Base-by-base conservation (phyloP, 1,140 invertebrate genomes). In the Lucilia sericata region DNA sequence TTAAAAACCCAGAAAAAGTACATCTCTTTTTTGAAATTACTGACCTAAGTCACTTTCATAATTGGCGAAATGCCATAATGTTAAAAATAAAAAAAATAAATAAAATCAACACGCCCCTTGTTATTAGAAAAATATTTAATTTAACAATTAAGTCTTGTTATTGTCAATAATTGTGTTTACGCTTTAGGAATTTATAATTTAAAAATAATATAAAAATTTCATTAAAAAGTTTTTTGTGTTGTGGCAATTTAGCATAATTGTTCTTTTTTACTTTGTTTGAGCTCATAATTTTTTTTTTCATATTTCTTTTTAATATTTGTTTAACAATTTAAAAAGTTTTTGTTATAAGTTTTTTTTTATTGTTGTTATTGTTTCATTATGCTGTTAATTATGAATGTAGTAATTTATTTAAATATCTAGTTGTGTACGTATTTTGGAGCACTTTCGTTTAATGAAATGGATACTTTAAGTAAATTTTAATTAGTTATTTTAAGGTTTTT, bases 91-190 rank as follows among this genome's bases (percentile, higher is more conserved):
- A n/a, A n/a, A n/a, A n/a, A n/a, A n/a, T n/a, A n/a, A n/a, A n/a
- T n/a, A n/a, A n/a, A n/a, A 8, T 42, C 5, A 42, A 42, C 42
- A 42, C 42, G 5, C 42, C 42, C 42, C 42, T 42, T 42, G 10
- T 70, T 70, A 70, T 70, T 70, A 70, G 5, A 70, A 30, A 70
- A 70, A 70, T 70, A 70, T 70, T 70, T 70, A 25, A 21, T 70
- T 21, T 21, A 70, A 70, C 65, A 70, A 70, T 70, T 25, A 25
- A 70, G 65, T 70, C 21, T 70, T 70, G 21, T 70, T 70, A 70
- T 21, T 70, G 65, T 70, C 65, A 70, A 70, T 70, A 70, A 70
- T 70, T 70, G 19, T n/a, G 19, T 70, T 25, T 70, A 70, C 65
- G 65, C 65, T 70, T 19, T 70, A 25, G 65, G 65, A 70, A 70